These are phyloP conservation scores for Sebastes wilsoni DNA, from an alignment of 2,797 vertebrate species.

Conservation along the genomic window DNA sequence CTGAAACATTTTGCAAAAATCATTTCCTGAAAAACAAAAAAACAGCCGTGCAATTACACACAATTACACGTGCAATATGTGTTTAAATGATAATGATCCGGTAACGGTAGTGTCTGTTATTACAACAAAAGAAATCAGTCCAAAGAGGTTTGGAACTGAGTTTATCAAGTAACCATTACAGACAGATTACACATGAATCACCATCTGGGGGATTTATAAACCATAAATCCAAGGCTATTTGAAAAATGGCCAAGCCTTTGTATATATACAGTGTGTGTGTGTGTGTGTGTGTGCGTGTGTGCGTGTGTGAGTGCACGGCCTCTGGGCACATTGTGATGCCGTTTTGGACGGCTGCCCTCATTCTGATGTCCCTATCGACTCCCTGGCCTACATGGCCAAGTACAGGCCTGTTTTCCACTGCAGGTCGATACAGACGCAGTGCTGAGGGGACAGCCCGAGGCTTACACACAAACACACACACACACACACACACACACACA, in stretches of 20 bases:
- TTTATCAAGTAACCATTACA: conserved; percentile 55
- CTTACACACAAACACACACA: conserved; percentile 27
- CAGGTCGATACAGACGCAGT: conserved; percentile 70
- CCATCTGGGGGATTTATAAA: conserved; percentile 59
- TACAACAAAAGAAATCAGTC: background rate
- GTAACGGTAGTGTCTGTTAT: background rate
- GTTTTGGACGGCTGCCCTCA: conserved; percentile 72
- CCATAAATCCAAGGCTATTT: conserved; percentile 62
- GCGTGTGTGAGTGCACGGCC: conserved; percentile 35
- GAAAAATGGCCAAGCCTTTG: conserved; percentile 56
- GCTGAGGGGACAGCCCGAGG: conserved; percentile 69
- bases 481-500: conserved; percentile 36
- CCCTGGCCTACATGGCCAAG: conserved; percentile 72
- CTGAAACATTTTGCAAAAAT: too few species aligned
- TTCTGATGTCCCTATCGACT: conserved; percentile 77
- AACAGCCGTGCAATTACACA: background rate
- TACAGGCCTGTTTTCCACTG: conserved; percentile 67
- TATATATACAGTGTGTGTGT: conserved; percentile 34
- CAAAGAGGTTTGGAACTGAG: conserved; percentile 35
- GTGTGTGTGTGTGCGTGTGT: conserved; percentile 15
- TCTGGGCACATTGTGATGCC: conserved; percentile 63
- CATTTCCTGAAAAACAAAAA: too few species aligned
- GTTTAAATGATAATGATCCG: background rate
- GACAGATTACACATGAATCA: conserved; percentile 60
- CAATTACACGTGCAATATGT: background rate